phyloP scores from a whole-genome alignment of 2,797 vertebrate species.

The Astyanax mexicanus region DNA sequence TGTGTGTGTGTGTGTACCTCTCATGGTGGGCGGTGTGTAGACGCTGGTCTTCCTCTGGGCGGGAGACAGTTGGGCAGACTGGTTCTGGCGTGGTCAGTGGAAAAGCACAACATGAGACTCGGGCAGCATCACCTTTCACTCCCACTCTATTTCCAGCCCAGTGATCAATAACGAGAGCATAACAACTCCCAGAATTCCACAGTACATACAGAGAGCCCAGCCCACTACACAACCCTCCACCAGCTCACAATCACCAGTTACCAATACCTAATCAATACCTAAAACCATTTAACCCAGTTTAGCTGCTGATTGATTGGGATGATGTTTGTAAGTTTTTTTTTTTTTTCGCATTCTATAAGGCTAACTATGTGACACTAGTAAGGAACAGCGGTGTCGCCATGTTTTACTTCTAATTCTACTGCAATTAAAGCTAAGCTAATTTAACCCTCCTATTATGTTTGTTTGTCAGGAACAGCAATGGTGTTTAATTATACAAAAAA shows the following conservation, averaged over 20 bases:
- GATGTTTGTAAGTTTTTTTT: too few species aligned
- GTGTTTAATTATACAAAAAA: too few species aligned
- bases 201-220: background rate
- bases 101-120: slow-evolving; percentile 46
- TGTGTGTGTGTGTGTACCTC: slow-evolving; percentile 80
- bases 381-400: too few species aligned
- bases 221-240: background rate
- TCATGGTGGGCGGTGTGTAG: slow-evolving; percentile 83
- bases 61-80: slow-evolving; percentile 76
- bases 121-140: slow-evolving; percentile 58
- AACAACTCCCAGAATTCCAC: slow-evolving; percentile 35
- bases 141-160: slow-evolving; percentile 63
- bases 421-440: too few species aligned
- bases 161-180: slow-evolving; percentile 61
- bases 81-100: slow-evolving; percentile 67
- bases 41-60: slow-evolving; percentile 89
- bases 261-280: too few species aligned
- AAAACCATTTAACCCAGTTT: too few species aligned
- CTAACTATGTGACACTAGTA: too few species aligned
- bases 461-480: too few species aligned
- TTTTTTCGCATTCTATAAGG: too few species aligned
- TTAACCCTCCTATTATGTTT: too few species aligned
- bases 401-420: too few species aligned
- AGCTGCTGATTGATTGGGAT: too few species aligned
- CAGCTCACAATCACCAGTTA: background rate